Evolutionary conservation across 1,140 invertebrate species (phyloP), one percentile per base, ranked within the genome.

Genomic region (Zaprionus tsacasi): DNA sequence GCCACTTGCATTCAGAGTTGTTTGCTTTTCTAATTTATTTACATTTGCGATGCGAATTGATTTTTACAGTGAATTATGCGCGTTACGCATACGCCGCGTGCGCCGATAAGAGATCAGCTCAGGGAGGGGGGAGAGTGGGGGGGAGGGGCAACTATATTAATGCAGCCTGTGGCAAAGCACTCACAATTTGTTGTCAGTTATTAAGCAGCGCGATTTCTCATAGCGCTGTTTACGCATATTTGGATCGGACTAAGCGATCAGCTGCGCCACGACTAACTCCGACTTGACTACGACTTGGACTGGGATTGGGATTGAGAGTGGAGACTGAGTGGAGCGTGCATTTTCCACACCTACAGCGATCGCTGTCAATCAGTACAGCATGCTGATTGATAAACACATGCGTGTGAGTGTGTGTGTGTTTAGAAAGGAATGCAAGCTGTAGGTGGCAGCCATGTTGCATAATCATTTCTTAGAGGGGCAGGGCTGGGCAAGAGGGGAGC

Each of bases 341-440:
- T 88, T 80, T 88, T 83, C 73, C 71, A 88, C 83, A 87, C 83
- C 83, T 87, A 81, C 80, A 50, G 70, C 79, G 79, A 80, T 74
- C 66, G 69, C 82, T 86, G 82, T 87, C 82, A 88, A 71, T 85
- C 81, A 74, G 75, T 45, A n/a, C n/a, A 45, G 56, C 70, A 61
- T 61, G 76, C 71, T 88, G 82, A 87, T 87, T 87, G 82, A 88
- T 88, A 87, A 87, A 78, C 83, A 69, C 56, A 64, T 79, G 70
- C 68, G 68, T 76, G 83, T 82, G 69, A 36, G 70, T 61, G 68
- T 76, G 83, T 82, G 69, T 40, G 64, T 35, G 27, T 87, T 87
- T 87, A 87, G 82, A 87, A 87, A 87, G 82, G 82, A 86, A 81
- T 68, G 61, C 15, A 27, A 27, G 57, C 17, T 6, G 27, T 30